Evolutionary conservation across 2,113 vertebrate species (phyloP).

Genomic region (Arizona elegans): DNA sequence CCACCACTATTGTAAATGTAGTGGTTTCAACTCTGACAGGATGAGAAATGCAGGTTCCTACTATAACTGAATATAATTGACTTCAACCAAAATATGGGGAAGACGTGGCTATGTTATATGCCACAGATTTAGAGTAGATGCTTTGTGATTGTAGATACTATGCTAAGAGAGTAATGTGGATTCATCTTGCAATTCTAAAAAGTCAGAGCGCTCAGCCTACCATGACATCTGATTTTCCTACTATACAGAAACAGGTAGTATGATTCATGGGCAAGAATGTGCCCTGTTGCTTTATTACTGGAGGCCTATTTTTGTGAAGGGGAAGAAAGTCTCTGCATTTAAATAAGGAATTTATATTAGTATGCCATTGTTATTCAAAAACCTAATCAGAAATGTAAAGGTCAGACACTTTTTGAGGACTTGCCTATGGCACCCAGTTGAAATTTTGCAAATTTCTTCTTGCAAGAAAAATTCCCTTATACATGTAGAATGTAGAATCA

Average conservation of each 20-base stretch:
- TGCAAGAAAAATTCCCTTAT: not conserved
- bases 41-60: not conserved
- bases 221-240: constrained; percentile 21
- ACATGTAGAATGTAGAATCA: not conserved
- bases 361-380: constrained; percentile 19
- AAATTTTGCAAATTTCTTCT: not conserved
- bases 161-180: not conserved
- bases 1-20: not conserved
- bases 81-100: constrained; percentile 4
- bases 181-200: constrained; percentile 12
- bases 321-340: not conserved
- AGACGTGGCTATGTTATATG: not conserved
- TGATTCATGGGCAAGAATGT: not conserved
- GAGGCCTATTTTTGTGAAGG: not conserved
- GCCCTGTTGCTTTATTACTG: not conserved
- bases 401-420: not conserved
- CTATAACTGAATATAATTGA: constrained; percentile 6
- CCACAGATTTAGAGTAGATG: not conserved
- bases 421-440: not conserved
- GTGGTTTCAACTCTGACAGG: not conserved
- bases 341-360: constrained; percentile 7
- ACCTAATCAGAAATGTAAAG: not conserved
- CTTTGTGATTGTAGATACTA: not conserved
- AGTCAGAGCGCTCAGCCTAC: not conserved
- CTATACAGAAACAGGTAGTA: not conserved